phyloP scores from a whole-genome alignment of 2,888 invertebrate species.

The Drosophila formosana region DNA sequence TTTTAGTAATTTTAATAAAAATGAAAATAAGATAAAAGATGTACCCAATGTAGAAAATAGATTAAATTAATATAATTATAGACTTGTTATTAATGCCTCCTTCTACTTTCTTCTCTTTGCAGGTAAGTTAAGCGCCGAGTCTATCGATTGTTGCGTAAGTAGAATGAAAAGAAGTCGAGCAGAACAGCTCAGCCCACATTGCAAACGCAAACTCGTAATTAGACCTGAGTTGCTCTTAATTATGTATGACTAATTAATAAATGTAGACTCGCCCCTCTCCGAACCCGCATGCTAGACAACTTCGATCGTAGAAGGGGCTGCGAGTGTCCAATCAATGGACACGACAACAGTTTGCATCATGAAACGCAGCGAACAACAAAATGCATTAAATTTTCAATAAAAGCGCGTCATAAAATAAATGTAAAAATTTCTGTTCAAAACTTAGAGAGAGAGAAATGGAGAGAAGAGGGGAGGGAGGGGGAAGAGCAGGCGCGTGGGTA shows the following conservation, averaged over 20 bases:
- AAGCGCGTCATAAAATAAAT: conserved; percentile 73
- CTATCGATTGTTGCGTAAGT: conserved; percentile 52
- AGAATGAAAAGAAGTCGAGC: conserved; percentile 3
- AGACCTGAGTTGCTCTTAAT: conserved; percentile 23
- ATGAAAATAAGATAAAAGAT: no score
- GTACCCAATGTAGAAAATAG: no score
- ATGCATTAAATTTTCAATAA: conserved; percentile 76
- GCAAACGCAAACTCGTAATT: conserved; percentile 42
- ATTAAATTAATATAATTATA: neutral
- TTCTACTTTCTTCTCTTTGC: conserved; percentile 6
- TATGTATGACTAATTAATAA: conserved; percentile 50
- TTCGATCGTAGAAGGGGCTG: neutral
- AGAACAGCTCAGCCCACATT: conserved; percentile 17
- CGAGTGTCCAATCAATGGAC: conserved; percentile 39
- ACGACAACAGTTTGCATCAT: conserved; percentile 36
- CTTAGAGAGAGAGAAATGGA: neutral
- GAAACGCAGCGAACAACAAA: conserved; percentile 50
- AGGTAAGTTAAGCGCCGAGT: conserved; percentile 42
- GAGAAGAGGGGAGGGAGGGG: neutral
- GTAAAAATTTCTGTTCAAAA: conserved; percentile 45
- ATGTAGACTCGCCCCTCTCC: neutral
- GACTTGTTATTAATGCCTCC: conserved; percentile 5
- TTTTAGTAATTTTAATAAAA: no score
- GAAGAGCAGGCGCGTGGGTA: conserved; percentile 16
- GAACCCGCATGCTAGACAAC: conserved; percentile 37